Conservation (phyloP, 2,797 vertebrate genomes). For the Aulostomus chinensis region DNA sequence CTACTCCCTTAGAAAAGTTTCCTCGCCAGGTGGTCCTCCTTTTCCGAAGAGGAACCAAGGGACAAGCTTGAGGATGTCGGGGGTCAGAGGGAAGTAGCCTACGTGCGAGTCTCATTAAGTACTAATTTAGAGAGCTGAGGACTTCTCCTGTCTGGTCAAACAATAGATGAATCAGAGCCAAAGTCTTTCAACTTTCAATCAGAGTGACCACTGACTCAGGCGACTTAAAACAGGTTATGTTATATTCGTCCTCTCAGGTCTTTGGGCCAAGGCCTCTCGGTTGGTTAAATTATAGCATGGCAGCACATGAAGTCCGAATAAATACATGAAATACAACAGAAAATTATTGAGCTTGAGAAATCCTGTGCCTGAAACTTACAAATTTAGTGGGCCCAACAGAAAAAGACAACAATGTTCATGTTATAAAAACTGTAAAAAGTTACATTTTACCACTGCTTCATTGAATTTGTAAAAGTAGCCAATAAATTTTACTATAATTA, state of each 20-base stretch:
- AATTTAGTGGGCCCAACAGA: too few species aligned
- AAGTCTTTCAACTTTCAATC: constrained; percentile 44
- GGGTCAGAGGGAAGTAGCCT: constrained; percentile 77
- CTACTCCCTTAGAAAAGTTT: constrained; percentile 74
- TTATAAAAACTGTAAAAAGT: too few species aligned
- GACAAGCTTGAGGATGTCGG: constrained; percentile 63
- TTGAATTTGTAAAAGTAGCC: too few species aligned
- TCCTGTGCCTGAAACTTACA: too few species aligned
- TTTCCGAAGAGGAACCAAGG: constrained; percentile 82
- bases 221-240: constrained; percentile 2
- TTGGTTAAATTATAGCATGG: too few species aligned
- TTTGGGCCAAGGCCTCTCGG: not conserved
- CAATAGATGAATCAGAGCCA: constrained; percentile 70
- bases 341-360: too few species aligned
- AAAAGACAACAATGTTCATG: too few species aligned
- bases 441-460: too few species aligned
- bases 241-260: constrained; percentile 5
- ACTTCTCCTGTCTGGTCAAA: constrained; percentile 61
- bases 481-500: too few species aligned
- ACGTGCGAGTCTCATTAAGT: constrained; percentile 71
- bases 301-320: too few species aligned
- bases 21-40: constrained; percentile 81
- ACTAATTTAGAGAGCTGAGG: constrained; percentile 50
- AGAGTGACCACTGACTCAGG: constrained; percentile 9
- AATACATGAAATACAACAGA: too few species aligned